Conservation (phyloP, 2,797 vertebrate species). For the Neomorphus geoffroyi region DNA sequence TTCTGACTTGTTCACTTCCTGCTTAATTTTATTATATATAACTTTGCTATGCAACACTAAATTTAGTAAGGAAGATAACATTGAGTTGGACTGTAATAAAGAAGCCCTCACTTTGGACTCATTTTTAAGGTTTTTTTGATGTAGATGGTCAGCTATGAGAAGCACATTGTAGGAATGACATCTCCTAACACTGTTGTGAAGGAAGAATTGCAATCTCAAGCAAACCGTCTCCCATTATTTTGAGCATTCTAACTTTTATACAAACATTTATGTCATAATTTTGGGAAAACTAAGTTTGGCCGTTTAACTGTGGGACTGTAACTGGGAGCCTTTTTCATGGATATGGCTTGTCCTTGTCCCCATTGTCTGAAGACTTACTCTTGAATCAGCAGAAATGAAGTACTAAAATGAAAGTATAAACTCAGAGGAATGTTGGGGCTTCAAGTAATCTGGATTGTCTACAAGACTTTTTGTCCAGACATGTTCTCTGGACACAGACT, state of each 20-base stretch:
- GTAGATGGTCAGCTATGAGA: neutral
- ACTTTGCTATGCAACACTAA: neutral
- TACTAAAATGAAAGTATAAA: neutral
- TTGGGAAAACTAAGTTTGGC: neutral
- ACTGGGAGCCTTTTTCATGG: neutral
- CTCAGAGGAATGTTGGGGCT: neutral
- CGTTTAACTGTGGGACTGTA: neutral
- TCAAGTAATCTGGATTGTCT: neutral
- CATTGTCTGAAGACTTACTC: neutral
- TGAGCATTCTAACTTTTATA: neutral
- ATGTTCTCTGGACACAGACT: neutral
- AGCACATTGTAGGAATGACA: neutral
- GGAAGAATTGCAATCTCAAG: neutral
- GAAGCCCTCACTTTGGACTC: neutral
- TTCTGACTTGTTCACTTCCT: neutral
- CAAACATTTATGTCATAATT: neutral
- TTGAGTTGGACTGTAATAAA: neutral
- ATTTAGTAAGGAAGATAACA: neutral
- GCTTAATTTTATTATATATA: neutral
- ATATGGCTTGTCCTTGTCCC: neutral
- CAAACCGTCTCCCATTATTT: neutral
- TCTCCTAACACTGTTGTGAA: neutral
- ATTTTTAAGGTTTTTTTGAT: neutral
- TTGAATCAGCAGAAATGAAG: neutral
- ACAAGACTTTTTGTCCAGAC: neutral